Conservation (phyloP, 2,888 invertebrate genomes). For the Hirtodrosophila confusa region DNA sequence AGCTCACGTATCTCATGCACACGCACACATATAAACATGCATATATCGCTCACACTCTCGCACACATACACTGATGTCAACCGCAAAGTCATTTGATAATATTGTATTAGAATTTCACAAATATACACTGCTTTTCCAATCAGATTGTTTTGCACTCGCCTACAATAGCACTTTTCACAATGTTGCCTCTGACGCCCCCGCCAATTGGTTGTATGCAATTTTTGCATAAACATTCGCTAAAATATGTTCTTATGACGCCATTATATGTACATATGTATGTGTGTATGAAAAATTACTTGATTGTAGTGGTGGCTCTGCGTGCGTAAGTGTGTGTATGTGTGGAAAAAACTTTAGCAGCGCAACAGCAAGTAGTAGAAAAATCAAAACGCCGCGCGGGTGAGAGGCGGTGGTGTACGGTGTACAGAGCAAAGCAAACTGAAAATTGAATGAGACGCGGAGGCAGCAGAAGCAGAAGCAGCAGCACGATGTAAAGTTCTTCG, state of each 20-base stretch:
- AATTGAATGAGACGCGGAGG: conserved; percentile 78
- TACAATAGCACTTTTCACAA: conserved; percentile 28
- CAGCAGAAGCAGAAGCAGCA: conserved; percentile 65
- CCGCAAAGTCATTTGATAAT: conserved; percentile 79
- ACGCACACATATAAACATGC: conserved; percentile 33
- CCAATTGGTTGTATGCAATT: conserved; percentile 29
- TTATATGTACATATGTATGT: conserved; percentile 62
- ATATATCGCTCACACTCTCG: conserved; percentile 41
- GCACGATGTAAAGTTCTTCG: conserved; percentile 74
- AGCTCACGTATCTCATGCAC: conserved; percentile 54
- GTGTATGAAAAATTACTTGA: conserved; percentile 73
- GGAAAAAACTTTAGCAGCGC: conserved; percentile 60
- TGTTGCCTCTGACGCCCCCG: conserved; percentile 18
- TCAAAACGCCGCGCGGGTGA: conserved; percentile 81
- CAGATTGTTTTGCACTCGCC: conserved; percentile 34
- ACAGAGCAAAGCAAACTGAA: conserved; percentile 80
- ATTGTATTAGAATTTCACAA: conserved; percentile 75
- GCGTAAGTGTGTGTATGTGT: conserved; percentile 43
- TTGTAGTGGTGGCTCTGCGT: conserved; percentile 58
- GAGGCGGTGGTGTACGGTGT: conserved; percentile 80
- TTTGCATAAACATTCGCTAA: conserved; percentile 63
- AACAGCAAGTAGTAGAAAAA: conserved; percentile 76
- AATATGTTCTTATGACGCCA: conserved; percentile 77
- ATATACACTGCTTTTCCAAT: conserved; percentile 67
- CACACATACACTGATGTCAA: conserved; percentile 49